phyloP scores from a whole-genome alignment of 2,113 vertebrate genomes.

The Chionis minor region DNA sequence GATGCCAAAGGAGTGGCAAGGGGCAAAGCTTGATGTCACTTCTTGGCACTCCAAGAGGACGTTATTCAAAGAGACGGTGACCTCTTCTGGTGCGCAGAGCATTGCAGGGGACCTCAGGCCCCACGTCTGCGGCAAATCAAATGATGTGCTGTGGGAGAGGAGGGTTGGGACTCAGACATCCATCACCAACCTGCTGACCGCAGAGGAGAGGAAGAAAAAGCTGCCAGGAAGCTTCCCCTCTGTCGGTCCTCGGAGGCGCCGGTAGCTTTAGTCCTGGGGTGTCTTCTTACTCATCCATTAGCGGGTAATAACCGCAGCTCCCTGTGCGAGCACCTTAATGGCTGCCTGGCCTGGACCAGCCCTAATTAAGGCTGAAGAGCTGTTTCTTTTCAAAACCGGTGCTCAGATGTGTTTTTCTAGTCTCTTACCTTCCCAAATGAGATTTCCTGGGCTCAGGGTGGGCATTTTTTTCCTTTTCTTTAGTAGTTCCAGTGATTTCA shows the following conservation, averaged over 20 bases:
- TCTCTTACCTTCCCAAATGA: neutral
- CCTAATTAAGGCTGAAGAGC: constrained; percentile 13
- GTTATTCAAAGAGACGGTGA: constrained; percentile 33
- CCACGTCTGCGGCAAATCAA: neutral
- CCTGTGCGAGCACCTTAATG: neutral
- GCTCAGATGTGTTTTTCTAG: neutral
- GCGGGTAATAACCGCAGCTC: neutral
- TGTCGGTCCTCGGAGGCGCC: neutral
- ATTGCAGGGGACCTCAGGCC: constrained; percentile 14
- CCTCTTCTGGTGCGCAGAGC: neutral
- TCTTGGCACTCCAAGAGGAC: neutral
- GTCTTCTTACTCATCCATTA: constrained; percentile 10
- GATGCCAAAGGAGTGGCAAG: neutral
- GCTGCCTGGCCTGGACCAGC: neutral
- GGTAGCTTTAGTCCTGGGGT: neutral
- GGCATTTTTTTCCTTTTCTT: neutral
- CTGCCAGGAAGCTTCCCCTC: neutral
- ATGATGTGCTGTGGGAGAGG: constrained; percentile 18
- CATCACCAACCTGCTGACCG: neutral
- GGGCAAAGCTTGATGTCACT: constrained; percentile 56
- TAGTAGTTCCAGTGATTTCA: constrained; percentile 12
- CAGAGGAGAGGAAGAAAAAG: neutral
- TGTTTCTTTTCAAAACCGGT: neutral
- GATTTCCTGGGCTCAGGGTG: neutral
- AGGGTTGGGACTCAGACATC: neutral